Evolutionary conservation across 2,113 vertebrate species (phyloP).

Genomic region (Mus pahari): DNA sequence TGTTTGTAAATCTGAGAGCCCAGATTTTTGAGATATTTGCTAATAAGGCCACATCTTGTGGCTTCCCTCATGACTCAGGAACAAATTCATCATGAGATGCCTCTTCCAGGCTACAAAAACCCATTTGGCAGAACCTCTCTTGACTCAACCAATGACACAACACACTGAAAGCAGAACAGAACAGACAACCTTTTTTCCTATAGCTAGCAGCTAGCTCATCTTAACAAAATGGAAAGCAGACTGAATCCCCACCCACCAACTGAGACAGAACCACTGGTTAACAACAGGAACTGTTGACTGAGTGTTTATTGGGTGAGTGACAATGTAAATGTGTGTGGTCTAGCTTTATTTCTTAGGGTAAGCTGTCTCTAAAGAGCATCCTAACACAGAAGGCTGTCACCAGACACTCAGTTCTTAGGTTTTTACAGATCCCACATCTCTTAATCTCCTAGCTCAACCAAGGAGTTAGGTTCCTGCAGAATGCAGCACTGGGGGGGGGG

Average conservation of each 20-base stretch:
- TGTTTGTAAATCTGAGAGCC: background rate
- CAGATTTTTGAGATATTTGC: background rate
- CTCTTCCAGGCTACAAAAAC: background rate
- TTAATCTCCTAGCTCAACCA: background rate
- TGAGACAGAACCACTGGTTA: background rate
- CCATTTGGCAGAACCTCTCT: background rate
- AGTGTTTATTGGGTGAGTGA: background rate
- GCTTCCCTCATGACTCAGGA: accelerated
- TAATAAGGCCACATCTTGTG: background rate
- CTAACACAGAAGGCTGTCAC: background rate
- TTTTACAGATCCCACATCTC: background rate
- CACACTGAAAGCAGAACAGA: background rate
- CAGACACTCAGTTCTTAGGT: background rate
- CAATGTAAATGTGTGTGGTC: background rate
- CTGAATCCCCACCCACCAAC: background rate
- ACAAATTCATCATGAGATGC: background rate
- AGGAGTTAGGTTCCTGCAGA: background rate
- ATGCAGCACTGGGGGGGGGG: accelerated
- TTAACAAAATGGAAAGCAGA: background rate
- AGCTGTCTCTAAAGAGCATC: background rate
- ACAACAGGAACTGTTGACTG: background rate
- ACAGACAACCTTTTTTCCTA: background rate
- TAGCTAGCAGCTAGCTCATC: background rate
- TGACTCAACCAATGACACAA: background rate
- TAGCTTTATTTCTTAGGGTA: background rate